Conservation (phyloP, 2,888 invertebrate genomes). For the Mycalesis mineus region DNA sequence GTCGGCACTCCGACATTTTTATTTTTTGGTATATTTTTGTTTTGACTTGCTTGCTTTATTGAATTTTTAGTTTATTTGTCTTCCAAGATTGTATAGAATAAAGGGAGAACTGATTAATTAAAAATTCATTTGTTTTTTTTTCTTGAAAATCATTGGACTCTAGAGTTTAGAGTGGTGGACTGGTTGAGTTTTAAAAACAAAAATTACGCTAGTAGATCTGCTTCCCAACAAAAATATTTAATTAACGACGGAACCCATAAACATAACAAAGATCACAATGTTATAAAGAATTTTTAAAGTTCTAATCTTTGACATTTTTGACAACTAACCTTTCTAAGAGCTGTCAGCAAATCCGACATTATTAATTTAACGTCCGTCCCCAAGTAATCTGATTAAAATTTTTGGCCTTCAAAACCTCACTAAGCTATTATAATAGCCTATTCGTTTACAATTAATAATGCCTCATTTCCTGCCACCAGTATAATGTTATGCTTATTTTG, state of each 20-base stretch:
- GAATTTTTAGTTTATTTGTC: not conserved
- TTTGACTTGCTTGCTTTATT: not conserved
- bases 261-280: slow-evolving; percentile 12
- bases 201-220: too few species aligned
- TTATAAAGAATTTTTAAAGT: not conserved
- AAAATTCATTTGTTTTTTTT: not conserved
- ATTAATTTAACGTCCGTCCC: slow-evolving; percentile 45
- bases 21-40: not conserved
- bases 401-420: slow-evolving; percentile 33
- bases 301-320: slow-evolving; percentile 3
- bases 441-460: slow-evolving; percentile 8
- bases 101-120: too few species aligned
- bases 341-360: slow-evolving; percentile 28
- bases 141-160: too few species aligned
- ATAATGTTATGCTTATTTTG: not conserved
- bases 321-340: slow-evolving; percentile 9
- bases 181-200: not conserved
- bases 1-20: slow-evolving; percentile 24
- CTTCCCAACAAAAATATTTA: too few species aligned
- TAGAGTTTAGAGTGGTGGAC: too few species aligned
- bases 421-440: slow-evolving; percentile 16
- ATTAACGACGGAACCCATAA: not conserved
- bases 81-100: too few species aligned
- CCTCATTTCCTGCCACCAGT: slow-evolving; percentile 6
- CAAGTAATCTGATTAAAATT: slow-evolving; percentile 52